Conservation (phyloP, 2,888 invertebrate genomes). For the Drosophila macrospina region DNA sequence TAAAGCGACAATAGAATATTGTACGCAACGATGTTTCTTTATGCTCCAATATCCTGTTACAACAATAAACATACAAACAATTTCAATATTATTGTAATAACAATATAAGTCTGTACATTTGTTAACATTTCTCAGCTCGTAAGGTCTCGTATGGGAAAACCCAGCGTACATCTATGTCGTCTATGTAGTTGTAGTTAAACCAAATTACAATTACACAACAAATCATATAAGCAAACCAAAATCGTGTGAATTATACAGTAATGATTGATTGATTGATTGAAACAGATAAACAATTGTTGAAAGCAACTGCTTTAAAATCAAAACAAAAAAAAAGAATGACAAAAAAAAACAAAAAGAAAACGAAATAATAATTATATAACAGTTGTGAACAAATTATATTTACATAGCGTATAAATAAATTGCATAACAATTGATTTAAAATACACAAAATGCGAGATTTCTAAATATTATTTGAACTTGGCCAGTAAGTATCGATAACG, state of each 20-base stretch:
- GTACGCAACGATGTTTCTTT: conserved; percentile 4
- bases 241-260: conserved; percentile 63
- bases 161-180: conserved; percentile 66
- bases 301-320: conserved; percentile 74
- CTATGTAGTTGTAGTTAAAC: conserved; percentile 72
- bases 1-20: background rate
- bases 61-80: conserved; percentile 11
- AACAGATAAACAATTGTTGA: conserved; percentile 64
- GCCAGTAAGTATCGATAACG: conserved; percentile 1
- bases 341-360: conserved; percentile 34
- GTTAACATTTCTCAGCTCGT: conserved; percentile 74
- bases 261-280: conserved; percentile 48
- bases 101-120: conserved; percentile 80
- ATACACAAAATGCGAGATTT: conserved; percentile 43
- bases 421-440: conserved; percentile 80
- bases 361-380: conserved; percentile 71
- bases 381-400: conserved; percentile 81
- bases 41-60: conserved; percentile 12
- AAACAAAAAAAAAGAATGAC: conserved; percentile 48
- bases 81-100: conserved; percentile 61
- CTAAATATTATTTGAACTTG: background rate
- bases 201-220: conserved; percentile 65
- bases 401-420: conserved; percentile 80
- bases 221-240: conserved; percentile 44
- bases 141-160: conserved; percentile 41